Evolutionary conservation across 1,140 invertebrate species (phyloP).

Genomic region (Choristoneura fumiferana): DNA sequence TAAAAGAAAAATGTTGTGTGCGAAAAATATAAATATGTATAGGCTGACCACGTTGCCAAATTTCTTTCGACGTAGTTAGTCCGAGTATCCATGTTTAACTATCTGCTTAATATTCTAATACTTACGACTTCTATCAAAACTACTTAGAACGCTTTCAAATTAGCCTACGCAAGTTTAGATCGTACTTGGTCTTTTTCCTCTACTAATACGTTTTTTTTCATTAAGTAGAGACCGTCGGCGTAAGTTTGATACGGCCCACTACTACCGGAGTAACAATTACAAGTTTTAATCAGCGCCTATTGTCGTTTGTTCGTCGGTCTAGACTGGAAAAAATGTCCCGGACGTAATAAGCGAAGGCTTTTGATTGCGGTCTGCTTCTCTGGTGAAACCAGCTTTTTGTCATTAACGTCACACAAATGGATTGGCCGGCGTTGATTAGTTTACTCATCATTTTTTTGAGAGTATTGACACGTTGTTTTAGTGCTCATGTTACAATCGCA

Average conservation of each 20-base stretch:
- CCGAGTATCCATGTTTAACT: too few species aligned
- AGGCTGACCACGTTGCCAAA: not conserved
- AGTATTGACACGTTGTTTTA: too few species aligned
- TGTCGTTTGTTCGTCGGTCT: constrained; percentile 64
- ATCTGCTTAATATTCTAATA: too few species aligned
- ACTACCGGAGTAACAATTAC: constrained; percentile 61
- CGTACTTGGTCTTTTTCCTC: too few species aligned
- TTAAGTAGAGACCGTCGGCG: constrained; percentile 22
- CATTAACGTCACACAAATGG: constrained; percentile 4
- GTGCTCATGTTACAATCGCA: too few species aligned
- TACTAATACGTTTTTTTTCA: constrained; percentile 31
- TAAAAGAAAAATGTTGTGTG: constrained; percentile 21
- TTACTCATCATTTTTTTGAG: too few species aligned
- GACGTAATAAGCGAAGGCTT: constrained; percentile 45
- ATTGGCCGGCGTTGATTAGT: not conserved
- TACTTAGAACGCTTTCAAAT: too few species aligned
- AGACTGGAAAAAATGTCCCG: constrained; percentile 62
- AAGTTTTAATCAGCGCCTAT: constrained; percentile 73
- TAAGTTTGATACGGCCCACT: constrained; percentile 48
- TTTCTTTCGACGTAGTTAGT: not conserved
- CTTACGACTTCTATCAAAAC: too few species aligned
- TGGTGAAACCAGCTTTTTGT: constrained; percentile 9
- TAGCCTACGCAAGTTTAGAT: too few species aligned
- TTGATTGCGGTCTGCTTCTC: constrained; percentile 36
- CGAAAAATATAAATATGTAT: not conserved